Evolutionary conservation across 2,113 vertebrate species (phyloP).

Genomic region (Bolborhynchus lineola): DNA sequence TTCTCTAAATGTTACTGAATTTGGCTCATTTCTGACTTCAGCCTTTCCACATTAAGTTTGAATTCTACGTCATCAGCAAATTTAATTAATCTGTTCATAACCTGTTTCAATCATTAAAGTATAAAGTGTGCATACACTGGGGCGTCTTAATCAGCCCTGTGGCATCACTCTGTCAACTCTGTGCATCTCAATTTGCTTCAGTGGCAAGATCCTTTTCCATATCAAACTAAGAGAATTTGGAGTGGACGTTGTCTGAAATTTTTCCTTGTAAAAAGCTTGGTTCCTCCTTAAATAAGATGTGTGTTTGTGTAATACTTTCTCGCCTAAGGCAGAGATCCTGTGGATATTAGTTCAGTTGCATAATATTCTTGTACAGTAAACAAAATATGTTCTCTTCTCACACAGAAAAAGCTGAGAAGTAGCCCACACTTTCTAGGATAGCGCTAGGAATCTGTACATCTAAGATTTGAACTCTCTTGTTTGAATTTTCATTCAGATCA

Average conservation of each 20-base stretch:
- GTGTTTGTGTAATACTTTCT: not conserved
- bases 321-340: not conserved
- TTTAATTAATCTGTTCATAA: not conserved
- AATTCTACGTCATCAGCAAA: not conserved
- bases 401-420: not conserved
- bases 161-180: not conserved
- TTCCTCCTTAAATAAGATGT: not conserved
- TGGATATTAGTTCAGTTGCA: not conserved
- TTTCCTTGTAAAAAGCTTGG: not conserved
- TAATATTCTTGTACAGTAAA: conserved; percentile 1
- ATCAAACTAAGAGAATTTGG: not conserved
- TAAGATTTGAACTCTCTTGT: not conserved
- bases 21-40: not conserved
- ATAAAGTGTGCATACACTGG: not conserved
- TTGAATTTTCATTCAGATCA: not conserved
- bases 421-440: not conserved
- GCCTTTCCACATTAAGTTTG: not conserved
- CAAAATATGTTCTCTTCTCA: not conserved
- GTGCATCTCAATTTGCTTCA: not conserved
- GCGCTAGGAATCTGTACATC: not conserved
- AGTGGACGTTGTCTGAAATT: not conserved
- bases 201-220: not conserved
- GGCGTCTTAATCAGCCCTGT: not conserved
- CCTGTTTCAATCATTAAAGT: not conserved
- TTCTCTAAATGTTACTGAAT: not conserved